Percentiles rank a stretch among this genome's conserved stretches.
Evolutionary conservation across 2,797 vertebrate genomes (phyloP).

Genomic region (Lacerta viridis): DNA sequence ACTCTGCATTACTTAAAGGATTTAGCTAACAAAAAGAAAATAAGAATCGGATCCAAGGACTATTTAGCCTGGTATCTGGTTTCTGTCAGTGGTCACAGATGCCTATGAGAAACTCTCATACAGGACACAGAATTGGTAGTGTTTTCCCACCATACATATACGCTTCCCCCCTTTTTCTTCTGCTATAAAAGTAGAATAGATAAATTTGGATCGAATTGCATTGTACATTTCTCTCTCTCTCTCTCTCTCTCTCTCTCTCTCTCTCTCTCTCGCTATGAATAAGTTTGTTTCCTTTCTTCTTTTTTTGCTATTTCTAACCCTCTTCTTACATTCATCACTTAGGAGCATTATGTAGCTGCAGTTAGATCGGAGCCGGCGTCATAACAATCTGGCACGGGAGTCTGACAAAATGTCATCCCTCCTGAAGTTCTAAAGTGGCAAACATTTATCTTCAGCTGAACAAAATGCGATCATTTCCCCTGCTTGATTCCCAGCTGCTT

Average conservation of each 20-base stretch:
- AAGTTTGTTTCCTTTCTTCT: not conserved
- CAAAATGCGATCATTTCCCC: slow-evolving; percentile 15
- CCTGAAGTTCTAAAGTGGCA: slow-evolving; percentile 42
- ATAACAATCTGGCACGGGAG: slow-evolving; percentile 31
- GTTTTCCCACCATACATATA: too few relatives aligned
- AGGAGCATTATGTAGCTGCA: not conserved
- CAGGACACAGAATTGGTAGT: too few relatives aligned
- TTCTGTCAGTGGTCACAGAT: too few relatives aligned
- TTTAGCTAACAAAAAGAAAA: too few relatives aligned
- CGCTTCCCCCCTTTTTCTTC: too few relatives aligned
- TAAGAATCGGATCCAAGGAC: too few relatives aligned
- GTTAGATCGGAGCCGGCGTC: not conserved
- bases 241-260: not conserved
- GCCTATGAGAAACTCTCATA: too few relatives aligned
- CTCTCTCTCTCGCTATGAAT: not conserved
- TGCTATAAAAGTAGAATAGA: too few relatives aligned
- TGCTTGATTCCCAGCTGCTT: slow-evolving; percentile 41
- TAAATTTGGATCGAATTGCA: too few relatives aligned
- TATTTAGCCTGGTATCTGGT: too few relatives aligned
- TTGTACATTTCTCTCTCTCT: not conserved
- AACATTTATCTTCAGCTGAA: slow-evolving; percentile 50
- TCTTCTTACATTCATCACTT: slow-evolving; percentile 22
- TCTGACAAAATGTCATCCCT: slow-evolving; percentile 45
- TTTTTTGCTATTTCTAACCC: not conserved
- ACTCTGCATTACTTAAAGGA: too few relatives aligned